Evolutionary conservation across 1,140 invertebrate genomes (phyloP), one percentile per base, ranked within the genome.

Genomic region (Heliothis subflexa): DNA sequence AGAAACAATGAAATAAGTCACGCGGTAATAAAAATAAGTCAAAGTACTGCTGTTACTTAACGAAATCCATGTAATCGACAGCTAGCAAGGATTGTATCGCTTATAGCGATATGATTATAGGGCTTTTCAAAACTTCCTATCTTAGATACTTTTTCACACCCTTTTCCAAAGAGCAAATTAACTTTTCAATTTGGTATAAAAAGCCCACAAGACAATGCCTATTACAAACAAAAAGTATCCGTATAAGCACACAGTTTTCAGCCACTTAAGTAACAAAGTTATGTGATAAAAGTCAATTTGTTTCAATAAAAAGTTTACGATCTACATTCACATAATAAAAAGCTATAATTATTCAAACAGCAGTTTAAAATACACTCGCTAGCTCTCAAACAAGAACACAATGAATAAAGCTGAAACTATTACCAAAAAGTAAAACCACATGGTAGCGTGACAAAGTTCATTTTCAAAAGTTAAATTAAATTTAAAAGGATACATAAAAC

Each of bases 401-500:
- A 47, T 21, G 62, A 66, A 66, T 47, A 18, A 66, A 66, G 28
- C 62, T 9, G 5, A 47, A 16, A 66, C 62, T 66, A 66, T 47
- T 47, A 47, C 16, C 40, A 47, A 66, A 59, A 64, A 66, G 62
- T 47, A 45, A 66, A 66, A 13, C 61, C 62, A 47, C 62, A 66
- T 66, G 40, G n/a, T 47, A 47, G 62, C 62, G 40, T 66, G 62
- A 66, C 62, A 47, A 64, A 66, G 40, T 88, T 83, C 81, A 84
- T 85, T 84, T 52, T 25, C 47, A 25, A 70, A 70, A 70, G 66
- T 70, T 54, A 77, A 77, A 77, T 62, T 77, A 40, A 66, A 77
- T 77, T 68, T 64, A 55, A 77, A 77, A 77, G 50, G 40, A 21
- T 45, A 77, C 59, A 55, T 80, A 84, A 81, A 84, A 78, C 54